These are phyloP conservation scores for Eupithecia dodoneata DNA, from an alignment of 2,888 invertebrate species.

Conservation along the genomic window DNA sequence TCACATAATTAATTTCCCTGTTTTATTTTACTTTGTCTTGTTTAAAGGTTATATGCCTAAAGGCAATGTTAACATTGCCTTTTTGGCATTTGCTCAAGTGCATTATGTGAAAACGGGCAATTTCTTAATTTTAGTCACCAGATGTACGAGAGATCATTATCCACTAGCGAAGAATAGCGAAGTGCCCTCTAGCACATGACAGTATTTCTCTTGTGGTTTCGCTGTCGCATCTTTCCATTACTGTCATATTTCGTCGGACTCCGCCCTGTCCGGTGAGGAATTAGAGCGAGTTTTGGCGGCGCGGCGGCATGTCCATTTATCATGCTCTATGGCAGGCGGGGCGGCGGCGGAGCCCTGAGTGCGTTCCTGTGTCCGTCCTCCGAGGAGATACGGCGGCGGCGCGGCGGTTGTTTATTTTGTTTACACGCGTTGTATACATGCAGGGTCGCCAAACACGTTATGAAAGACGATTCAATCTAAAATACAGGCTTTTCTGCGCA, in stretches of 20 bases:
- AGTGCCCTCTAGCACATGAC: background rate
- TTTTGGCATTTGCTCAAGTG: too few relatives aligned
- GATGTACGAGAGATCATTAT: background rate
- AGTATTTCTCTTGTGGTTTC: conserved; percentile 59
- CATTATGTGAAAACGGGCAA: background rate
- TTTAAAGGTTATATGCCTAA: background rate
- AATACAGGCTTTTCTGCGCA: conserved; percentile 6
- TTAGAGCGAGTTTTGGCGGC: conserved; percentile 58
- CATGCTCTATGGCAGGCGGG: conserved; percentile 64
- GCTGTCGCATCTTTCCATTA: conserved; percentile 70
- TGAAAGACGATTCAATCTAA: conserved; percentile 32
- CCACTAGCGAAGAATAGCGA: conserved; percentile 27
- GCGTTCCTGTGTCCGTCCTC: conserved; percentile 71
- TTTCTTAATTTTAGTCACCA: background rate
- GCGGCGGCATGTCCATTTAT: conserved; percentile 66
- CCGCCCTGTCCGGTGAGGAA: conserved; percentile 61
- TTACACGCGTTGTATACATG: conserved; percentile 58
- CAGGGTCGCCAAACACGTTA: conserved; percentile 50
- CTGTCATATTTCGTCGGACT: conserved; percentile 67
- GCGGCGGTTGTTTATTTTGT: conserved; percentile 67
- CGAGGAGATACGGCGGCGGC: conserved; percentile 53
- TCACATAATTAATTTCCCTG: background rate
- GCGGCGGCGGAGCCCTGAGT: conserved; percentile 62
- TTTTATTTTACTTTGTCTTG: background rate
- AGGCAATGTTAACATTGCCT: too few relatives aligned